phyloP scores from a whole-genome alignment of 2,797 vertebrate genomes.

The Melopsittacus undulatus region DNA sequence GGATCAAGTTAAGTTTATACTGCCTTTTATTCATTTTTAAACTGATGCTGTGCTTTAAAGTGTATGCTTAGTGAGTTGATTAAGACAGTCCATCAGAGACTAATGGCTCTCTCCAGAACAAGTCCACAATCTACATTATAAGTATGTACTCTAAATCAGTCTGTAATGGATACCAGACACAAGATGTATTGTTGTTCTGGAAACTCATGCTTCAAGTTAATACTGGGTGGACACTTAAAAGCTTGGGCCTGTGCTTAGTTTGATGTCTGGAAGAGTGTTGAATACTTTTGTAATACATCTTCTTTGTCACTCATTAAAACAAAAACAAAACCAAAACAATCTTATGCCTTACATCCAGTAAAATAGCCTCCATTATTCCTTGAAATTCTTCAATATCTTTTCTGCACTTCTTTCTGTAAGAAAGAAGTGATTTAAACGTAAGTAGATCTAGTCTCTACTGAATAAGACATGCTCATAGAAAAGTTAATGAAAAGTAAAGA shows the following conservation, averaged over 20 bases:
- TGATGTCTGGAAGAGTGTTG: not conserved
- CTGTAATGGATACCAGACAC: not conserved
- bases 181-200: not conserved
- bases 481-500: not conserved
- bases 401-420: not conserved
- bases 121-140: not conserved
- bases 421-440: not conserved
- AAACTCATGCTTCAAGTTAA: not conserved
- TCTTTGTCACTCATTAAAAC: not conserved
- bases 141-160: not conserved
- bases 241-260: not conserved
- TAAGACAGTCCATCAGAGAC: not conserved
- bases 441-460: not conserved
- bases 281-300: not conserved
- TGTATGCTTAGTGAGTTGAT: not conserved
- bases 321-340: not conserved
- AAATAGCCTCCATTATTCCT: not conserved
- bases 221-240: not conserved
- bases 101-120: not conserved
- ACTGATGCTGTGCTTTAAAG: not conserved
- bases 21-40: constrained; percentile 1
- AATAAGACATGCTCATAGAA: not conserved
- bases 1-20: not conserved
- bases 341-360: not conserved
- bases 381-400: not conserved